Percentiles rank a stretch among this genome's conserved stretches.
phyloP scores from a whole-genome alignment of 2,888 invertebrate species.

The Empis stercorea region DNA sequence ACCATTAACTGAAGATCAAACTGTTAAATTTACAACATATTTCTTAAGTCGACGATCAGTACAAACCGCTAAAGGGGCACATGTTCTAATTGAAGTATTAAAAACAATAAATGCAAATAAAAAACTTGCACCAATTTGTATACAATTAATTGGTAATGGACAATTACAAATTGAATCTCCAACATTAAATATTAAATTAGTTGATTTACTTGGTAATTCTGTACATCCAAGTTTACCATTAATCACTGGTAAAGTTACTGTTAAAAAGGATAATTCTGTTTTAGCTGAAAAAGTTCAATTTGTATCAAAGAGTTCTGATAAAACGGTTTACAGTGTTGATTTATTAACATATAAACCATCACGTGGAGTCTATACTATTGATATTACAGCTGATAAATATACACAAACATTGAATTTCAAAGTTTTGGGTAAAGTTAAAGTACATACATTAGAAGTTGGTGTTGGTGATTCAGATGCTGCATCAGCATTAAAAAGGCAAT shows the following conservation, averaged over 20 bases:
- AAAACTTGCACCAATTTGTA: conserved; percentile 71
- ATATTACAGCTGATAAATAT: conserved; percentile 54
- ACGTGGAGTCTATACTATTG: conserved; percentile 74
- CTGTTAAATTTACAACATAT: conserved; percentile 81
- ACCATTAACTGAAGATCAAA: conserved; percentile 63
- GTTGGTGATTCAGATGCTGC: conserved; percentile 84
- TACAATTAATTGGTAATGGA: conserved; percentile 64
- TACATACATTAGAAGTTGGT: conserved; percentile 72
- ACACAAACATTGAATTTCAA: conserved; percentile 50
- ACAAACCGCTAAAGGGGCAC: conserved; percentile 70
- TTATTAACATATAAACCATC: conserved; percentile 63
- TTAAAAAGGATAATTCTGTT: conserved; percentile 48
- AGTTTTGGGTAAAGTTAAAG: conserved; percentile 61
- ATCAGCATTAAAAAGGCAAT: conserved; percentile 62
- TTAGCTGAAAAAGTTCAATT: conserved; percentile 40
- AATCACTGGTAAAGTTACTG: conserved; percentile 24
- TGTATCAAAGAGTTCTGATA: conserved; percentile 55
- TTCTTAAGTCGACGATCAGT: conserved; percentile 81
- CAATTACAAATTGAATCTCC: conserved; percentile 64
- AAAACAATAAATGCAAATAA: conserved; percentile 46
- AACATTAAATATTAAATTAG: conserved; percentile 56
- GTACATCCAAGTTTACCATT: conserved; percentile 33
- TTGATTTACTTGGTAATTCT: conserved; percentile 61
- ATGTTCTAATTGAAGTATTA: conserved; percentile 67
- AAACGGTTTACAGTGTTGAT: conserved; percentile 62